Percentiles rank a stretch among this genome's conserved stretches.
Evolutionary conservation across 2,888 invertebrate genomes (phyloP).

Genomic region (Dryocosmus kuriphilus): DNA sequence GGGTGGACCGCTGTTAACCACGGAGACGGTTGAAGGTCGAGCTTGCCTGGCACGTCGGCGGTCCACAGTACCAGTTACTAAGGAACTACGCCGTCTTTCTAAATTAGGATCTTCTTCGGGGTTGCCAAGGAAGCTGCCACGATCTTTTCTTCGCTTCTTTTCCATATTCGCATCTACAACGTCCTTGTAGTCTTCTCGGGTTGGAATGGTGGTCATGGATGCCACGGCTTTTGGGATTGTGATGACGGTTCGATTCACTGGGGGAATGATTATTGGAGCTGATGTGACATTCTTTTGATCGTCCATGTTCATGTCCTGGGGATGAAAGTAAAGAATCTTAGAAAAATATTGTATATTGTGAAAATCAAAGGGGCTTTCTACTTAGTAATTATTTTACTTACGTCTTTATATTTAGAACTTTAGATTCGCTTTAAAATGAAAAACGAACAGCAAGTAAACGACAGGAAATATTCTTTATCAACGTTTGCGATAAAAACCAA

Average conservation of each 20-base stretch:
- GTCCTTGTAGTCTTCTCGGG: slow-evolving; percentile 89
- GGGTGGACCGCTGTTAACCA: slow-evolving; percentile 78
- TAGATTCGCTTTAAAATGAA: not conserved
- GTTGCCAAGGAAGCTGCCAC: slow-evolving; percentile 62
- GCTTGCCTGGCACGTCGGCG: slow-evolving; percentile 72
- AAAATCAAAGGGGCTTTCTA: not conserved
- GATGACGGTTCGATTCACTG: slow-evolving; percentile 85
- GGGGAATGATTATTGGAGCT: slow-evolving; percentile 81
- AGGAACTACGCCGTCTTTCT: slow-evolving; percentile 73
- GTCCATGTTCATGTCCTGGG: slow-evolving; percentile 88
- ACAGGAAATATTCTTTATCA: too few species aligned
- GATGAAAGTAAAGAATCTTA: slow-evolving; percentile 2
- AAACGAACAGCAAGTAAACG: too few species aligned
- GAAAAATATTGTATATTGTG: not conserved
- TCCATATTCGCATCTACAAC: slow-evolving; percentile 83
- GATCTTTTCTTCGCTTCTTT: slow-evolving; percentile 84
- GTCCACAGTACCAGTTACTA: slow-evolving; percentile 70
- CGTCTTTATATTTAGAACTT: not conserved
- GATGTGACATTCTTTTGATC: slow-evolving; percentile 82
- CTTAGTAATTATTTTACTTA: not conserved
- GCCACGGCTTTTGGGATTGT: slow-evolving; percentile 94
- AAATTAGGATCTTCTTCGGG: slow-evolving; percentile 69
- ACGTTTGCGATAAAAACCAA: too few species aligned
- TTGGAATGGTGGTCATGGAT: slow-evolving; percentile 92
- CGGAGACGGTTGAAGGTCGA: slow-evolving; percentile 76